phyloP scores from a whole-genome alignment of 2,888 invertebrate genomes.

The Coleophora deauratella region DNA sequence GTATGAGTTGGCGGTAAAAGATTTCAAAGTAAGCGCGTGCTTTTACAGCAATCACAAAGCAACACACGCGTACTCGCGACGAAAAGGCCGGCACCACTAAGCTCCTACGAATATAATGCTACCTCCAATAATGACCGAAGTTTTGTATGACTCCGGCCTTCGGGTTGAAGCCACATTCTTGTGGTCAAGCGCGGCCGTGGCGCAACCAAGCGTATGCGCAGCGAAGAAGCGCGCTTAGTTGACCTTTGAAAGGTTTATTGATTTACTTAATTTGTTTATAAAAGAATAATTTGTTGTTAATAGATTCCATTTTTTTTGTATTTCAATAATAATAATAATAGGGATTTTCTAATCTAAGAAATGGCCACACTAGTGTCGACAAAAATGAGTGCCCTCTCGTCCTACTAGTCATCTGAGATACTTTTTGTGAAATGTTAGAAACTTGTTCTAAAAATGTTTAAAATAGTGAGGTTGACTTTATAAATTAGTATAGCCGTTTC shows the following conservation, averaged over 20 bases:
- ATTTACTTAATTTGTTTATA: too few relatives aligned
- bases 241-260: conserved; percentile 48
- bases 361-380: too few relatives aligned
- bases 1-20: conserved; percentile 3
- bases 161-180: conserved; percentile 61
- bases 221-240: conserved; percentile 8
- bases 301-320: too few relatives aligned
- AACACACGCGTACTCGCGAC: conserved; percentile 49
- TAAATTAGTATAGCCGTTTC: too few relatives aligned
- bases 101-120: conserved; percentile 41
- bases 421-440: too few relatives aligned
- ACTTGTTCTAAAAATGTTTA: too few relatives aligned
- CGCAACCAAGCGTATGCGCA: conserved; percentile 20
- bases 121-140: conserved; percentile 46
- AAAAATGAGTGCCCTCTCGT: too few relatives aligned
- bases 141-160: conserved; percentile 58
- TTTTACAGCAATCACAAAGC: conserved; percentile 18
- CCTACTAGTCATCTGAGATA: too few relatives aligned
- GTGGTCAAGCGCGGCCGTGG: conserved; percentile 51
- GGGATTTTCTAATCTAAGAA: too few relatives aligned
- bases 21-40: conserved; percentile 26
- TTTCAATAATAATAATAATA: too few relatives aligned
- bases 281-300: too few relatives aligned
- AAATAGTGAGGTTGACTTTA: too few relatives aligned
- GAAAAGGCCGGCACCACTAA: conserved; percentile 55